Percentiles rank a stretch among this genome's conserved stretches.
These are phyloP conservation scores for Coturnix japonica DNA, from an alignment of 2,113 vertebrate genomes.

Conservation along the genomic window DNA sequence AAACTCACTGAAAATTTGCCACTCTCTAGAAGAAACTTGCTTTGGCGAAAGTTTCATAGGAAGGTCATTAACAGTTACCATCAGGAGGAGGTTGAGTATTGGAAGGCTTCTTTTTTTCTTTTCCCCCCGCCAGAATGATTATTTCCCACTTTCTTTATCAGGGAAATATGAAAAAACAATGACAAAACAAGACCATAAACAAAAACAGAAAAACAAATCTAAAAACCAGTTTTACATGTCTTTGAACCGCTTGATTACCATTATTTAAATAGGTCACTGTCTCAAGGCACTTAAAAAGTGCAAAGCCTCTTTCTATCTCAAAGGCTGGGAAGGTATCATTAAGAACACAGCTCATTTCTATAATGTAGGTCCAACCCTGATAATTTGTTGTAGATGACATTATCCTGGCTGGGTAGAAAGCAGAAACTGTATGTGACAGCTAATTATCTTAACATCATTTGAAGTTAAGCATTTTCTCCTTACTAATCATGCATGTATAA, in stretches of 20 bases:
- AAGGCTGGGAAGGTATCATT: background rate
- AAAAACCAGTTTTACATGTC: rapidly evolving
- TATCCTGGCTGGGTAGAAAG: background rate
- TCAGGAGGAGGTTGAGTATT: background rate
- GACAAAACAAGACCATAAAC: no score
- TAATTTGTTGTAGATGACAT: background rate
- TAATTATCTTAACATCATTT: background rate
- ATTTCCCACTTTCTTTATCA: background rate
- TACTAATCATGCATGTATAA: rapidly evolving
- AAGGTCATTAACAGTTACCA: background rate
- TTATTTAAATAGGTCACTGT: background rate
- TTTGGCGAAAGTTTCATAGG: background rate
- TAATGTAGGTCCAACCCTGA: background rate
- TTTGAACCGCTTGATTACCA: background rate
- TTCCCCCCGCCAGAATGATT: background rate
- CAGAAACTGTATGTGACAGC: background rate
- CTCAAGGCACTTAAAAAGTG: rapidly evolving
- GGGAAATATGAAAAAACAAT: background rate
- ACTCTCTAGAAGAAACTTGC: background rate
- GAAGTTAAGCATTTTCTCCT: background rate
- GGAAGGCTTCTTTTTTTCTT: background rate
- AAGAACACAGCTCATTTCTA: background rate
- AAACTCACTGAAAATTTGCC: background rate
- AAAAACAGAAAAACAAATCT: no score
- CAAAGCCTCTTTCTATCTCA: background rate